Evolutionary conservation across 2,888 invertebrate species (phyloP).

Genomic region (Loripinus fragilis): DNA sequence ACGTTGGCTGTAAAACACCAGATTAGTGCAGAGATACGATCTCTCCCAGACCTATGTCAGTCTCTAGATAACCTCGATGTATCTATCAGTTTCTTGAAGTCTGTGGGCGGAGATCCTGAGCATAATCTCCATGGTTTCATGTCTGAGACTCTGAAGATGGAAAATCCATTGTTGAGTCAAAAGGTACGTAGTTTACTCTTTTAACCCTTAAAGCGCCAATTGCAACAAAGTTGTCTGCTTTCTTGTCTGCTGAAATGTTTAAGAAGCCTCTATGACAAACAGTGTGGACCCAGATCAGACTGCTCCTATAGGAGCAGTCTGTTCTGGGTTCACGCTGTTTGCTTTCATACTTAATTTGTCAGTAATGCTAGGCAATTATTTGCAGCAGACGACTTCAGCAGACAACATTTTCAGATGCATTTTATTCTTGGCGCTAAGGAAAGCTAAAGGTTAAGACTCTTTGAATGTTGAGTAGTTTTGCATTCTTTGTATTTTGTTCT

Average conservation of each 20-base stretch:
- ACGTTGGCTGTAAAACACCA: slow-evolving; percentile 52
- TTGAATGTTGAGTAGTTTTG: too few relatives aligned
- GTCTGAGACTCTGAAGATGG: slow-evolving; percentile 68
- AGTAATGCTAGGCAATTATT: too few relatives aligned
- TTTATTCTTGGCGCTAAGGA: too few relatives aligned
- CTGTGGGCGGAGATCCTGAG: slow-evolving; percentile 52
- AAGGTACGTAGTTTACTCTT: slow-evolving; percentile 50
- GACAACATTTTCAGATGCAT: too few relatives aligned
- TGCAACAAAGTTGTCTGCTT: too few relatives aligned
- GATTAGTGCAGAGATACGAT: slow-evolving; percentile 55
- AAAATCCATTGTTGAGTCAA: slow-evolving; percentile 48
- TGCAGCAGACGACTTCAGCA: too few relatives aligned
- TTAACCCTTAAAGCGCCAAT: too few relatives aligned
- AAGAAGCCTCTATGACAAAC: too few relatives aligned
- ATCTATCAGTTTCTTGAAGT: slow-evolving; percentile 61
- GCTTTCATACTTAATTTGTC: too few relatives aligned
- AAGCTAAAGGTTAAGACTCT: too few relatives aligned
- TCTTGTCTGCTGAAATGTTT: too few relatives aligned
- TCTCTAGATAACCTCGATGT: slow-evolving; percentile 65
- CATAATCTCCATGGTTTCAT: slow-evolving; percentile 64
- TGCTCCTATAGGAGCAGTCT: background rate
- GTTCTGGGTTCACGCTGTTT: background rate
- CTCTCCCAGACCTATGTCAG: slow-evolving; percentile 58
- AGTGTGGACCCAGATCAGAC: background rate
- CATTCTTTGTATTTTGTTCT: too few relatives aligned